A percentile compares a stretch with the other conserved stretches of the same genome.
phyloP scores from a whole-genome alignment of 2,113 vertebrate species.

The Himantopus leucocephalus region DNA sequence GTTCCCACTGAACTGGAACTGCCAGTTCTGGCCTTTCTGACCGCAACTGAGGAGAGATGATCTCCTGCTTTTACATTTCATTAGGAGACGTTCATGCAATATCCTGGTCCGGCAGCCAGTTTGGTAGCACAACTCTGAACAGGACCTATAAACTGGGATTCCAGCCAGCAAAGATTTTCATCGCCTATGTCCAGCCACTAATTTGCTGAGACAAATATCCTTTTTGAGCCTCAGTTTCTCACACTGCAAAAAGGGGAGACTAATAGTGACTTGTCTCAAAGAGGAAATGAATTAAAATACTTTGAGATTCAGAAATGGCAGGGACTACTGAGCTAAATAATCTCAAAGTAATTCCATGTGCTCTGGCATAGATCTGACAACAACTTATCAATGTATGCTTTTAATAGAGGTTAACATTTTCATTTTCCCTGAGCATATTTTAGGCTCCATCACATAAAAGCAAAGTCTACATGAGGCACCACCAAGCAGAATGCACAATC shows the following conservation, averaged over 20 bases:
- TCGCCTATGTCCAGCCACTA: background rate
- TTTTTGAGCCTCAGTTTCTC: background rate
- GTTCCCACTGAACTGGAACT: background rate
- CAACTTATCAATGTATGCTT: background rate
- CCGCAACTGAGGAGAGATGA: background rate
- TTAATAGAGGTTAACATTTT: constrained; percentile 55
- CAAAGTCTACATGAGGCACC: background rate
- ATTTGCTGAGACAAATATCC: background rate
- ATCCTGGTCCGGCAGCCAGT: background rate
- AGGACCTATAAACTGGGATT: background rate
- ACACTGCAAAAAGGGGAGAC: background rate
- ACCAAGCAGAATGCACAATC: constrained; percentile 24
- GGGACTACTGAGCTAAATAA: background rate
- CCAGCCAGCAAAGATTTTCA: background rate
- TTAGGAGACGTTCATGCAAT: background rate
- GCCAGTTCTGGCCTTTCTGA: background rate
- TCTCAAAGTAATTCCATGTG: background rate
- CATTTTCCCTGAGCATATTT: constrained; percentile 44
- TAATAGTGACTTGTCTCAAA: background rate
- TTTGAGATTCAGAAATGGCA: background rate
- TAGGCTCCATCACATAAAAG: constrained; percentile 39
- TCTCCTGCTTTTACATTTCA: background rate
- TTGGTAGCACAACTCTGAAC: background rate
- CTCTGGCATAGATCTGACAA: background rate
- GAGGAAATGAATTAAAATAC: background rate